Conservation (phyloP, 1,140 invertebrate genomes). For the Brachionus koreanus region DNA sequence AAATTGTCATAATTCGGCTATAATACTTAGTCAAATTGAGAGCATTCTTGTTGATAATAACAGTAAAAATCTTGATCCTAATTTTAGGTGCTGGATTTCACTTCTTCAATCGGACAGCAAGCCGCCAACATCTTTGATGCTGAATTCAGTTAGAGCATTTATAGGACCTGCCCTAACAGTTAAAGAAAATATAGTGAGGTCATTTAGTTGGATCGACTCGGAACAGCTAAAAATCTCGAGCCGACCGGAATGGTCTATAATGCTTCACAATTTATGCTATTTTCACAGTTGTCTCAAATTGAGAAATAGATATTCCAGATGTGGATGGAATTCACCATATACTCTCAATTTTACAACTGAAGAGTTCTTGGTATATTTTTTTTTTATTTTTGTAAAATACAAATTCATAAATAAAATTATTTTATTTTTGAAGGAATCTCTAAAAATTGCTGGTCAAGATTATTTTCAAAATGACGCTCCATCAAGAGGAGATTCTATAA, state of each 20-base stretch:
- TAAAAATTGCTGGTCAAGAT: conserved; percentile 25
- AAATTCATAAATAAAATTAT: neutral
- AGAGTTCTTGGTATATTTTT: conserved; percentile 51
- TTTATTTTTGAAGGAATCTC: conserved; percentile 33
- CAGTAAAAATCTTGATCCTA: conserved; percentile 48
- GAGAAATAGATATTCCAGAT: conserved; percentile 51
- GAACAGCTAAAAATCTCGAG: conserved; percentile 53
- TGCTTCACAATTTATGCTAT: conserved; percentile 58
- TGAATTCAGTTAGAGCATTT: conserved; percentile 45
- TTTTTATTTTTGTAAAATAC: neutral
- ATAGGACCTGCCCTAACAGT: conserved; percentile 49
- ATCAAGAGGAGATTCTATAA: conserved; percentile 21
- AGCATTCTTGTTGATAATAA: conserved; percentile 49
- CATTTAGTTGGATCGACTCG: conserved; percentile 53
- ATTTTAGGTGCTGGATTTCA: conserved; percentile 57
- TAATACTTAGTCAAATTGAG: conserved; percentile 52
- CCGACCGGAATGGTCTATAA: conserved; percentile 52
- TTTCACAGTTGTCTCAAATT: conserved; percentile 56
- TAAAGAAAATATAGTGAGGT: conserved; percentile 54
- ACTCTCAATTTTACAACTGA: conserved; percentile 50
- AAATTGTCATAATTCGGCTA: conserved; percentile 54
- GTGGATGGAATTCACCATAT: conserved; percentile 54
- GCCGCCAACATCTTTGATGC: conserved; percentile 47
- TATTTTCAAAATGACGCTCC: conserved; percentile 15
- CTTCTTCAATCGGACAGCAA: conserved; percentile 47